Evolutionary conservation across 2,888 invertebrate species (phyloP).

Genomic region (Willowsia nigromaculata): DNA sequence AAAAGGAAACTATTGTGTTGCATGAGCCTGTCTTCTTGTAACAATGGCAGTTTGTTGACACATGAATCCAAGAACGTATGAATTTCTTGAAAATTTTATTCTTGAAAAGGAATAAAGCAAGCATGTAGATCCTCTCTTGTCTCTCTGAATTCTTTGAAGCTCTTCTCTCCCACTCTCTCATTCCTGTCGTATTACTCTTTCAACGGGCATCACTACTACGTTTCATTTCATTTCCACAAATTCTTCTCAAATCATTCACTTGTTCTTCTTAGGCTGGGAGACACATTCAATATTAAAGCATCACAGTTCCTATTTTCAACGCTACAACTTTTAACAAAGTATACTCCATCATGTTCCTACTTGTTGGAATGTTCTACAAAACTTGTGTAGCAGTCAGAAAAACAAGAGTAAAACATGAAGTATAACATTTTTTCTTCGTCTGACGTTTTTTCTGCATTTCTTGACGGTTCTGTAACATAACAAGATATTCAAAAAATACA

Average conservation of each 20-base stretch:
- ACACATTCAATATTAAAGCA: not conserved
- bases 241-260: not conserved
- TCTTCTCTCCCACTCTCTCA: not conserved
- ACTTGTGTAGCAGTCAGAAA: no score
- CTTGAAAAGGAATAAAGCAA: not conserved
- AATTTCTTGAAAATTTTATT: not conserved
- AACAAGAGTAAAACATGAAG: no score
- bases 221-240: not conserved
- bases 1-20: no score
- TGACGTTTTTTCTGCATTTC: no score
- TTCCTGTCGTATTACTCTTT: not conserved
- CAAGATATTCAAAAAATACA: no score
- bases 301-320: not conserved
- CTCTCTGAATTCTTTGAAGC: constrained; percentile 3
- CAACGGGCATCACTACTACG: not conserved
- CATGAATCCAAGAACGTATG: not conserved
- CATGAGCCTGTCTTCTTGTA: no score
- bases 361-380: no score
- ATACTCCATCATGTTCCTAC: not conserved
- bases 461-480: no score
- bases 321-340: not conserved
- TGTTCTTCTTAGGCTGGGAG: not conserved
- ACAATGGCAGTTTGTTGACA: not conserved
- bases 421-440: no score
- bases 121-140: not conserved